These are phyloP conservation scores for Lithophane socia DNA, from an alignment of 2,888 invertebrate genomes.

Conservation along the genomic window DNA sequence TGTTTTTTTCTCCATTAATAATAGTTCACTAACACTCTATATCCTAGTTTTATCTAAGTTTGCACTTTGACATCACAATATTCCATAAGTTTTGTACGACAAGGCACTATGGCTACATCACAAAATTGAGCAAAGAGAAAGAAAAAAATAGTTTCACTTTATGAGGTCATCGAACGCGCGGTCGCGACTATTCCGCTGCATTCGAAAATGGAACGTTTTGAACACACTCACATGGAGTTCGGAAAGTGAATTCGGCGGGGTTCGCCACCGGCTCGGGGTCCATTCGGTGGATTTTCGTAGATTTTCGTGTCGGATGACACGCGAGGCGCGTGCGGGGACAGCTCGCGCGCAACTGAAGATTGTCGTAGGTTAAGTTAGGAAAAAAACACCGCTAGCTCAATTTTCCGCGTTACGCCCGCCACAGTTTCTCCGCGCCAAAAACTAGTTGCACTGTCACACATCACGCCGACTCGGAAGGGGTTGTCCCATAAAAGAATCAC, in stretches of 20 bases:
- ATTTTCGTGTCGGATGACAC: constrained; percentile 76
- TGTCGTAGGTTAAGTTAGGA: constrained; percentile 89
- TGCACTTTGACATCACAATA: constrained; percentile 88
- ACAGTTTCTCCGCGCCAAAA: constrained; percentile 81
- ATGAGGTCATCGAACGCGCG: constrained; percentile 83
- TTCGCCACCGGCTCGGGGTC: constrained; percentile 75
- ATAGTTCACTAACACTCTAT: constrained; percentile 82
- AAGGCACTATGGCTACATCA: constrained; percentile 88
- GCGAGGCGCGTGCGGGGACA: constrained; percentile 84
- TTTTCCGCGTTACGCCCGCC: constrained; percentile 83
- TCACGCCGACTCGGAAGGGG: constrained; percentile 61
- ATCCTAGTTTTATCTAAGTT: constrained; percentile 82
- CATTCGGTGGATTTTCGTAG: constrained; percentile 82
- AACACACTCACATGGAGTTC: constrained; percentile 74
- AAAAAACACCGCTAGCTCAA: constrained; percentile 87
- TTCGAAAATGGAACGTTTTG: constrained; percentile 79
- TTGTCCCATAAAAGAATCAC: constrained; percentile 63
- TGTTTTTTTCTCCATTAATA: constrained; percentile 65
- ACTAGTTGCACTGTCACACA: constrained; percentile 72
- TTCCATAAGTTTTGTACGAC: constrained; percentile 82
- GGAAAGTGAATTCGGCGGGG: constrained; percentile 77
- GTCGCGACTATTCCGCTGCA: constrained; percentile 75
- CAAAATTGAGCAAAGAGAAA: constrained; percentile 88
- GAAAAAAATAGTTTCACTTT: constrained; percentile 81
- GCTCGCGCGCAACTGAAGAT: constrained; percentile 90